phyloP scores from a whole-genome alignment of 1,140 invertebrate genomes.

The Carcinoscorpius rotundicauda region DNA sequence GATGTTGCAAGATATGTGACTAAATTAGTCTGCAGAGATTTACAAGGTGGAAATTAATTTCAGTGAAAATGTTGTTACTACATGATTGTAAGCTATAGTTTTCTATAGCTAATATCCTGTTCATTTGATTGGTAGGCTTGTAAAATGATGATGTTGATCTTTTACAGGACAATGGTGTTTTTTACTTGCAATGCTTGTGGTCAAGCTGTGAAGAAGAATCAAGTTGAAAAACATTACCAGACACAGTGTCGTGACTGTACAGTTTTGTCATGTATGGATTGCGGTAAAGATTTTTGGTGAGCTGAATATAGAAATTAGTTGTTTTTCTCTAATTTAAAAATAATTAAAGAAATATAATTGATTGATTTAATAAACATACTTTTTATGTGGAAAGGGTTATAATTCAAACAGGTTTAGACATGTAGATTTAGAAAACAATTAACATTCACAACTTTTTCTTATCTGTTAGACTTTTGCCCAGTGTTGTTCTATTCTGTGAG shows the following conservation, averaged over 20 bases:
- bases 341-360: conserved; percentile 1
- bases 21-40: too few species aligned
- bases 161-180: conserved; percentile 33
- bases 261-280: conserved; percentile 72
- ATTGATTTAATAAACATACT: conserved; percentile 13
- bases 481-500: too few species aligned
- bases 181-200: conserved; percentile 86
- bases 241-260: conserved; percentile 45
- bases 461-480: too few species aligned
- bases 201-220: conserved; percentile 75
- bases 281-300: conserved; percentile 73
- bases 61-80: too few species aligned
- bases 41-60: too few species aligned
- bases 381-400: neutral
- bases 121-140: too few species aligned
- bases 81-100: too few species aligned
- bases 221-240: conserved; percentile 73
- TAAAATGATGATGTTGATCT: neutral
- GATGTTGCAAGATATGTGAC: too few species aligned
- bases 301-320: neutral
- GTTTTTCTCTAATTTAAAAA: conserved; percentile 6
- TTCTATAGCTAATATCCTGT: too few species aligned
- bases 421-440: too few species aligned
- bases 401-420: too few species aligned
- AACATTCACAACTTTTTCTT: too few species aligned